Evolutionary conservation across 2,113 vertebrate genomes (phyloP).

Genomic region (Ptilorrhoa leucosticta): DNA sequence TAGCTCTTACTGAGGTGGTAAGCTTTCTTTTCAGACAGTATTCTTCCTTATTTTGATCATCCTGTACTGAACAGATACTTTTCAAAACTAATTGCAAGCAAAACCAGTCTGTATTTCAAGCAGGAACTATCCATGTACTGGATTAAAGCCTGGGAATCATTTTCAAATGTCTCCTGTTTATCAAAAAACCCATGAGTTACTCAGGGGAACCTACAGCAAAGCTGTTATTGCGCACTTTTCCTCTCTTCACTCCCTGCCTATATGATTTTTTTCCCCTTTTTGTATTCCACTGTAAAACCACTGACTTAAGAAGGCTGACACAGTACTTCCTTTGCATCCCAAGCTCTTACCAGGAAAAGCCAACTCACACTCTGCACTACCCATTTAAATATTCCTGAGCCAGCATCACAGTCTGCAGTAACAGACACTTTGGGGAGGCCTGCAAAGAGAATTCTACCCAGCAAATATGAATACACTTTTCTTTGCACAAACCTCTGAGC

Average conservation of each 20-base stretch:
- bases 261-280: background rate
- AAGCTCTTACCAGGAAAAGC: background rate
- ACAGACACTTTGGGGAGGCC: background rate
- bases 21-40: background rate
- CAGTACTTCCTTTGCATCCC: background rate
- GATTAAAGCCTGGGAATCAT: background rate
- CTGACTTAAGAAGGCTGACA: background rate
- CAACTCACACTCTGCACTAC: background rate
- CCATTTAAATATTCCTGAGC: background rate
- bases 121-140: background rate
- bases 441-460: background rate
- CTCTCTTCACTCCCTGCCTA: background rate
- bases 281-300: background rate
- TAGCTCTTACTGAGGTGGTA: background rate
- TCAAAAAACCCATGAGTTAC: background rate
- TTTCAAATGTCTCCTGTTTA: background rate
- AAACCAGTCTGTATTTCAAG: background rate
- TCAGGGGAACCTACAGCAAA: background rate
- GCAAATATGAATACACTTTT: background rate
- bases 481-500: background rate
- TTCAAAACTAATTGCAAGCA: background rate
- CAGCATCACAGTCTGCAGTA: background rate
- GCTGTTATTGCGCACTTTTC: background rate
- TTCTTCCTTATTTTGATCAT: background rate
- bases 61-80: background rate